Base-by-base conservation (phyloP, 1,140 invertebrate species). In the Drosophila cardini region DNA sequence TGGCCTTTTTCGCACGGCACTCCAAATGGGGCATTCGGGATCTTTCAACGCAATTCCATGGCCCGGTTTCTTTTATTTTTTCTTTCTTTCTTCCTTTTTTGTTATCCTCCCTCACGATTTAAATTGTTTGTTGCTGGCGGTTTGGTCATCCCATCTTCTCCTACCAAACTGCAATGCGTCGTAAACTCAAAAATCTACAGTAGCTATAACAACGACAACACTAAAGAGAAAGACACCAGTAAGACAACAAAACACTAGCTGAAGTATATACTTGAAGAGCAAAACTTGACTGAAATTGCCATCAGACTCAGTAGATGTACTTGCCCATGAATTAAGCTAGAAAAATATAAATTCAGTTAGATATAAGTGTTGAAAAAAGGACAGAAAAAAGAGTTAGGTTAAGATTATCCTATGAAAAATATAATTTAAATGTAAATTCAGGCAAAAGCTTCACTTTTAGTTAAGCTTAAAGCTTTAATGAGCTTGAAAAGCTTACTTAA, bases 41-140 rank as follows among this genome's bases (percentile, higher is more conserved):
- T 79, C 83, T 83, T 86, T 86, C 83, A 87, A 87, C 83, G 83
- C 83, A 86, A 79, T 82, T 82, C 73, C 63, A 82, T 82, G 65
- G 65, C 52, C 58, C 60, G 16, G 36, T 56, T 52, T 52, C 18
- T 52, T 4, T 21, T 21, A 3, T 21, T 21, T 21, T 21, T 21
- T 21, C 2, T 21, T 3, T 26, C 21, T 26, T 26, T 26, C 21
- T 5, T n/a, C n/a, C n/a, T 50, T 3, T 43, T 53, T 36, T 53
- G 50, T 53, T 18, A 43, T 42, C 68, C 79, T 55, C 76, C 78
- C 72, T 67, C 72, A 63, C 72, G 70, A 82, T 82, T 87, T 72
- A 78, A 80, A 86, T 86, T 87, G 83, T 87, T 83, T 86, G 83
- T 87, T 75, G 65, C 82, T 38, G 64, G 81, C 74, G 52, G 71